Percentiles rank a stretch among this genome's conserved stretches.
Conservation (phyloP, 1,140 invertebrate genomes). For the Fopius arisanus region DNA sequence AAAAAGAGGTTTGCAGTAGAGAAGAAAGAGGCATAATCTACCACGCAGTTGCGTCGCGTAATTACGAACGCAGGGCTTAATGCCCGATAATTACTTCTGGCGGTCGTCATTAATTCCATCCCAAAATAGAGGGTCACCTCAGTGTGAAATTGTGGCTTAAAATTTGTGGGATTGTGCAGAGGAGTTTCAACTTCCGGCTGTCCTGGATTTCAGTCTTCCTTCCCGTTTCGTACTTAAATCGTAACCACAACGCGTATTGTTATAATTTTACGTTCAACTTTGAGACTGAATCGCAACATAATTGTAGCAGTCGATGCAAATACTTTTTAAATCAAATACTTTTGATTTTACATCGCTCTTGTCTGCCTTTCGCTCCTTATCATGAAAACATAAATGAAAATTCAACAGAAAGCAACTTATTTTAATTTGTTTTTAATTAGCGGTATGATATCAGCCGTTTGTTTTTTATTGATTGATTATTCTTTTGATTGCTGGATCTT, state of each 20-base stretch:
- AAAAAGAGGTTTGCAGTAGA: neutral
- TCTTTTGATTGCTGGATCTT: too few species aligned
- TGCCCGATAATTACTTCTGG: constrained; percentile 33
- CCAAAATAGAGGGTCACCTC: constrained; percentile 22
- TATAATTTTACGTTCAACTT: neutral
- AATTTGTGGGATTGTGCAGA: neutral
- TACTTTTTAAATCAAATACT: too few species aligned
- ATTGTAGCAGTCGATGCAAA: too few species aligned
- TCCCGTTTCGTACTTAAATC: neutral
- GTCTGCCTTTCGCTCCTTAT: too few species aligned
- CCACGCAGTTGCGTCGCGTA: constrained; percentile 20
- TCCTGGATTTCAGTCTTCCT: neutral
- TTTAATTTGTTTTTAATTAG: too few species aligned
- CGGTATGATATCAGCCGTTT: too few species aligned
- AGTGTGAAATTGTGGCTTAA: neutral
- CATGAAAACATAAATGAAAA: too few species aligned
- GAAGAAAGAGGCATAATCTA: neutral
- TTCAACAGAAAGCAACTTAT: too few species aligned
- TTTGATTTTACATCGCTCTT: too few species aligned
- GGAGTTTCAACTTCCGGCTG: neutral
- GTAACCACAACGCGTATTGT: neutral
- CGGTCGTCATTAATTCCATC: constrained; percentile 34
- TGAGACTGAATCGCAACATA: neutral
- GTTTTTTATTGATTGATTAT: too few species aligned
- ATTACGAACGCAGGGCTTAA: constrained; percentile 34